Evolutionary conservation across 2,113 vertebrate genomes (phyloP), one percentile per base, ranked within the genome.

Genomic region (Oreochromis tanganicae): DNA sequence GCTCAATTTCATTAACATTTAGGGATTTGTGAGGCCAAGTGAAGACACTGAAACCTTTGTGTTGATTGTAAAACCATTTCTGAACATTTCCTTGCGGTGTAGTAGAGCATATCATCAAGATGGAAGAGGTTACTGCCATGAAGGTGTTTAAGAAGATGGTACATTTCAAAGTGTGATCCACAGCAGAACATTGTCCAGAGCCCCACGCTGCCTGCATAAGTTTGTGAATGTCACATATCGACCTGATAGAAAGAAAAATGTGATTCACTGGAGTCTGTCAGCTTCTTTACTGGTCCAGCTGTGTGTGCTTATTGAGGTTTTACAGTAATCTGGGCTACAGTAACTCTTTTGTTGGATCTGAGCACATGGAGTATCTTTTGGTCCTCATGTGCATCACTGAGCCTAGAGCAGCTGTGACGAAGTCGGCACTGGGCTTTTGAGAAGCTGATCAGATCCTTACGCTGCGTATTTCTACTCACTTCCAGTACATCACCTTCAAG

Each of bases 1-100:
- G 7, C 5, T 24, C n/a, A 9, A 4, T 71, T 71, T 71, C 12
- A 43, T 24, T 71, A 24, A 43, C 12, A 71, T 43, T 71, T 43
- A 24, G 0, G 16, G 66, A 71, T 14, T 71, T 71, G 7, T 43
- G 66, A 73, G 66, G 7, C 38, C 66, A 43, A 24, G 38, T 43
- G 36, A 27, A 27, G 38, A 16, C 38, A 27, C 21, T 27, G 21
- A 73, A 46, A 1, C 46, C 41, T 73, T 46, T 27, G 41, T 73
- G 21, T 29, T 4, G 5, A 75, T 48, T 27, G 43, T 75, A 7
- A 75, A 48, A 75, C 14, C 41, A 4, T 75, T 19, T 17, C 1
- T 48, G 68, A 75, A 27, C 1, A 1, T 46, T 1, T 6, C 16
- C 41, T 27, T 68, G 13, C 5, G 0, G 38, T 29, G 14, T 12